Percentiles rank a stretch among this genome's conserved stretches.
phyloP scores from a whole-genome alignment of 2,888 invertebrate species.

The Melanophora roralis region DNA sequence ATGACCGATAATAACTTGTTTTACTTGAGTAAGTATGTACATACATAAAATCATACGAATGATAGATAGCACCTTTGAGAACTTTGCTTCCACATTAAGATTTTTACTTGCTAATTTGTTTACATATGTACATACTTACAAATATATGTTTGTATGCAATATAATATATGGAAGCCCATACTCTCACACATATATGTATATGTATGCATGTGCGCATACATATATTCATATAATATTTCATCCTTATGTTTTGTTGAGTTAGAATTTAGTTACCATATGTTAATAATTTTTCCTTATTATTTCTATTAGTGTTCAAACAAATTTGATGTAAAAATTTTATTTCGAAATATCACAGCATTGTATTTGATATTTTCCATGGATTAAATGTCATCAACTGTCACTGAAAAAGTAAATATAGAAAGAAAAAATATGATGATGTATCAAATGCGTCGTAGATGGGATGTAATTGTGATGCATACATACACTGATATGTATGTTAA shows the following conservation, averaged over 20 bases:
- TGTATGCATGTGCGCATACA: too few relatives aligned
- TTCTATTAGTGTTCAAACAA: constrained; percentile 3
- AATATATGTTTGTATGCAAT: neutral
- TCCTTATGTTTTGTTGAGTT: constrained; percentile 55
- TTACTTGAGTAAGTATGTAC: too few relatives aligned
- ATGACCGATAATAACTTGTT: too few relatives aligned
- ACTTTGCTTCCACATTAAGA: too few relatives aligned
- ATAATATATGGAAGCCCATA: too few relatives aligned
- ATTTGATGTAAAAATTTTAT: constrained; percentile 33
- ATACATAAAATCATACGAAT: too few relatives aligned
- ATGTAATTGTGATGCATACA: too few relatives aligned
- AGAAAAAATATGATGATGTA: neutral
- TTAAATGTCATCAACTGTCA: neutral
- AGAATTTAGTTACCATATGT: constrained; percentile 59
- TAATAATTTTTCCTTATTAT: constrained; percentile 31
- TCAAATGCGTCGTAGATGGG: neutral
- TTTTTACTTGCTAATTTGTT: too few relatives aligned
- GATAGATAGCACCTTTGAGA: too few relatives aligned
- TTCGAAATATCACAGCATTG: neutral
- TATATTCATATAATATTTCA: constrained; percentile 17
- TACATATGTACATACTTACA: constrained; percentile 1
- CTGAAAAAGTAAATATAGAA: neutral
- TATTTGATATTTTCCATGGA: neutral
- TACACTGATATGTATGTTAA: too few relatives aligned
- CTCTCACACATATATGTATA: too few relatives aligned